phyloP scores from a whole-genome alignment of 2,113 vertebrate species.

The Nerophis lumbriciformis region DNA sequence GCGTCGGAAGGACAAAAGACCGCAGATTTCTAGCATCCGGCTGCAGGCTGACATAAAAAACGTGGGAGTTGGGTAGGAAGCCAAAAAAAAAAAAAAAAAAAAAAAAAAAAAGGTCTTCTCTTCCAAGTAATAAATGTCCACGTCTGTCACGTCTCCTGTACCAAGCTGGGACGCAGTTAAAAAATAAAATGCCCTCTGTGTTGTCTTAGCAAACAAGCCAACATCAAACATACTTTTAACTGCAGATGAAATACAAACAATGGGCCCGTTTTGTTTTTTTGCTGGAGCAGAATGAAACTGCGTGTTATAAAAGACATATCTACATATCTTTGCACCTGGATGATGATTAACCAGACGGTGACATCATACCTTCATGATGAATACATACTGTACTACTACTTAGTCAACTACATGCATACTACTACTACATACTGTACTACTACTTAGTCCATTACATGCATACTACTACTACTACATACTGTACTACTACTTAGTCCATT shows the following conservation, averaged over 20 bases:
- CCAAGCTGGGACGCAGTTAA: no score
- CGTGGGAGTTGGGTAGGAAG: conserved; percentile 7
- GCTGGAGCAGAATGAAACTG: neutral
- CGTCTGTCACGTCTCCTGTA: neutral
- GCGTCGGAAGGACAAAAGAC: conserved; percentile 20
- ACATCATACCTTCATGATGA: conserved; percentile 34
- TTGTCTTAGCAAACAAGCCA: neutral
- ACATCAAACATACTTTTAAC: neutral
- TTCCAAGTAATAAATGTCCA: conserved; percentile 7
- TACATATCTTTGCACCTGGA: conserved; percentile 4
- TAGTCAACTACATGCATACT: no score
- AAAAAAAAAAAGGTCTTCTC: neutral
- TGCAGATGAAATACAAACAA: conserved; percentile 7
- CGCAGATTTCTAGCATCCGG: conserved; percentile 11
- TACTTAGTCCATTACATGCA: no score
- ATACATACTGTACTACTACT: no score
- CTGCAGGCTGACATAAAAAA: conserved; percentile 16
- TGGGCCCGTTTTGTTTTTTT: neutral
- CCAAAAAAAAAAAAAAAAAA: no score
- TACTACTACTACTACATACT: no score
- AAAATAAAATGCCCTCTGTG: neutral
- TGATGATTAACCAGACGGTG: conserved; percentile 46
- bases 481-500: no score
- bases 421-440: no score
- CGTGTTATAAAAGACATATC: neutral